Percentiles rank a stretch among this genome's conserved stretches.
phyloP scores from a whole-genome alignment of 1,140 invertebrate species.

The Oncopodura yosiiana region DNA sequence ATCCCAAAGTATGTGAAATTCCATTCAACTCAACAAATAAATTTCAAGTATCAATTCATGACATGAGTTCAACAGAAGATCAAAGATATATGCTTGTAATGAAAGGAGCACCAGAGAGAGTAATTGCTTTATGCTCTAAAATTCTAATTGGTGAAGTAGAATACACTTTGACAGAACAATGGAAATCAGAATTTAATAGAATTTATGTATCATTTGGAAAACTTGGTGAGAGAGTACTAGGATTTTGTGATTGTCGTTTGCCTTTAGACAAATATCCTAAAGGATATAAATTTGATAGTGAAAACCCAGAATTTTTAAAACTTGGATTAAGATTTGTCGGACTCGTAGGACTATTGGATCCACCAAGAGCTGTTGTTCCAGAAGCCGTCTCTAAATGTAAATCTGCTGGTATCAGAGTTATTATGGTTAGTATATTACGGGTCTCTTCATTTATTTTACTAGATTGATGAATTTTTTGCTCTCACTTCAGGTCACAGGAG shows the following conservation, averaged over 20 bases:
- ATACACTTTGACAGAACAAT: constrained; percentile 51
- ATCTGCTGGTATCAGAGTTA: constrained; percentile 44
- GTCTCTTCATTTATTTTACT: too few species aligned
- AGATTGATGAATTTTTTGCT: too few species aligned
- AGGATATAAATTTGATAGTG: constrained; percentile 38
- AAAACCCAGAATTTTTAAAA: constrained; percentile 40
- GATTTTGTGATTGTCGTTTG: constrained; percentile 36
- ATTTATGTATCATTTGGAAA: constrained; percentile 69
- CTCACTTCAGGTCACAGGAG: constrained; percentile 55
- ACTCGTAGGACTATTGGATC: constrained; percentile 42
- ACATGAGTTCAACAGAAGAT: constrained; percentile 46
- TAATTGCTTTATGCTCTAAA: constrained; percentile 63
- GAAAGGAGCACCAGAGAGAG: constrained; percentile 71
- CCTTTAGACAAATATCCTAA: constrained; percentile 38
- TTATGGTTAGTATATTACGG: too few species aligned
- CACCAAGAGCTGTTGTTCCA: constrained; percentile 38
- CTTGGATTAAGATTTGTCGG: constrained; percentile 41
- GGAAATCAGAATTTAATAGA: constrained; percentile 54
- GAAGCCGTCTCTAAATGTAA: constrained; percentile 38
- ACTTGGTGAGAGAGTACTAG: constrained; percentile 69
- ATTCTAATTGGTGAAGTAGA: constrained; percentile 57
- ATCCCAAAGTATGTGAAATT: constrained; percentile 37
- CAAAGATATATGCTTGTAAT: constrained; percentile 31
- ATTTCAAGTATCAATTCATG: constrained; percentile 19
- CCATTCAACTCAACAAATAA: constrained; percentile 35